Evolutionary conservation across 2,797 vertebrate genomes (phyloP).

Genomic region (Austrolebias charrua): DNA sequence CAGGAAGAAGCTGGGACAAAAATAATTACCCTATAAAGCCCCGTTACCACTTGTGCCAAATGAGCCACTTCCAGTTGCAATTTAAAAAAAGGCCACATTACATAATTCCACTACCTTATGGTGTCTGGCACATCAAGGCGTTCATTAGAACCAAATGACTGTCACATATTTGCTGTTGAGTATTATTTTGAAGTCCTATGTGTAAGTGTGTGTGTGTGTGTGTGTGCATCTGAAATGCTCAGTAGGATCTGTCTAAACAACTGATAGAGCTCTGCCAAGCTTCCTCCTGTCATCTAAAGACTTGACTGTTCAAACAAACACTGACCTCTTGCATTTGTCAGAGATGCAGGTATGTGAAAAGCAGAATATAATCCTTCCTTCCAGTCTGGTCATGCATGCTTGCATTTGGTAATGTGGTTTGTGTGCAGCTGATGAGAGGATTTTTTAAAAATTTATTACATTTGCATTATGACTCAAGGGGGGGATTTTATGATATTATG

Average conservation of each 20-base stretch:
- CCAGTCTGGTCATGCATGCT: not conserved
- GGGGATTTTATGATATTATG: not conserved
- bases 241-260: slow-evolving; percentile 78
- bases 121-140: slow-evolving; percentile 12
- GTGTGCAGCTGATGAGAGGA: not conserved
- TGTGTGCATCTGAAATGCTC: slow-evolving; percentile 37
- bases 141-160: not conserved
- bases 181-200: slow-evolving; percentile 19
- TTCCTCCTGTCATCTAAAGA: slow-evolving; percentile 71
- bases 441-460: not conserved
- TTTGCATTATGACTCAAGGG: not conserved
- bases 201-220: not conserved
- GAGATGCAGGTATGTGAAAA: slow-evolving; percentile 56
- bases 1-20: slow-evolving; percentile 43
- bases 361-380: slow-evolving; percentile 61
- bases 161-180: slow-evolving; percentile 5
- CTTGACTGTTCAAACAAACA: slow-evolving; percentile 73
- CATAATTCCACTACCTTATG: slow-evolving; percentile 24
- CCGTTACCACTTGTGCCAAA: slow-evolving; percentile 54
- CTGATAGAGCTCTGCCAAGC: slow-evolving; percentile 70
- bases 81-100: slow-evolving; percentile 29
- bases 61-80: slow-evolving; percentile 50
- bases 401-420: not conserved
- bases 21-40: slow-evolving; percentile 49
- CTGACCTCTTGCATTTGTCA: slow-evolving; percentile 68